These are phyloP conservation scores for Gambusia affinis DNA, from an alignment of 2,113 vertebrate genomes.

Conservation along the genomic window DNA sequence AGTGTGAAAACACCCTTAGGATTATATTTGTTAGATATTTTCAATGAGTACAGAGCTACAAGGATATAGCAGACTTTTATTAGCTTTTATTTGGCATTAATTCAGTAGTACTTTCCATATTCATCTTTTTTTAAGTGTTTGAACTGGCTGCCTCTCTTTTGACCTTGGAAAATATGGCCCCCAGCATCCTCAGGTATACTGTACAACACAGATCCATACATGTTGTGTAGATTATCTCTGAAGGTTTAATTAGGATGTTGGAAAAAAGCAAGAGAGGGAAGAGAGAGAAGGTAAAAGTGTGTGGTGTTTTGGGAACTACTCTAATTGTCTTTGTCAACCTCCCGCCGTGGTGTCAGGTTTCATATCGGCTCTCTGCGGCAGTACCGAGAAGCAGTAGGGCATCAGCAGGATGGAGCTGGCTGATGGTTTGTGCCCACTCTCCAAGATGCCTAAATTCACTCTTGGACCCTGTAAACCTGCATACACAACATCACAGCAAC, in stretches of 20 bases:
- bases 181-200: conserved; percentile 34
- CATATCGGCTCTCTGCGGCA: conserved; percentile 67
- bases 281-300: conserved; percentile 53
- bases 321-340: conserved; percentile 82
- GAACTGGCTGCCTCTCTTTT: conserved; percentile 17
- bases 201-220: conserved; percentile 34
- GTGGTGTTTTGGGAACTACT: conserved; percentile 44
- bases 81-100: conserved; percentile 1
- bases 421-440: conserved; percentile 31
- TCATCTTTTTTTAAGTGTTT: conserved; percentile 20
- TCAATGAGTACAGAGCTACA: not conserved
- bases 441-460: conserved; percentile 25
- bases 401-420: conserved; percentile 54
- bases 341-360: conserved; percentile 77
- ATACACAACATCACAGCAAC: conserved; percentile 24
- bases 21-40: not conserved
- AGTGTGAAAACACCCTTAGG: too few relatives aligned
- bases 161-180: conserved; percentile 34
- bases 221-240: conserved; percentile 49
- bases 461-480: conserved; percentile 6
- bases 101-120: not conserved
- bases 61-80: not conserved
- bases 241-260: conserved; percentile 59
- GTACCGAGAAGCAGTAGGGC: conserved; percentile 54
- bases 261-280: conserved; percentile 37